These are phyloP conservation scores for Nymphalis polychloros DNA, from an alignment of 2,888 invertebrate species.

Conservation along the genomic window DNA sequence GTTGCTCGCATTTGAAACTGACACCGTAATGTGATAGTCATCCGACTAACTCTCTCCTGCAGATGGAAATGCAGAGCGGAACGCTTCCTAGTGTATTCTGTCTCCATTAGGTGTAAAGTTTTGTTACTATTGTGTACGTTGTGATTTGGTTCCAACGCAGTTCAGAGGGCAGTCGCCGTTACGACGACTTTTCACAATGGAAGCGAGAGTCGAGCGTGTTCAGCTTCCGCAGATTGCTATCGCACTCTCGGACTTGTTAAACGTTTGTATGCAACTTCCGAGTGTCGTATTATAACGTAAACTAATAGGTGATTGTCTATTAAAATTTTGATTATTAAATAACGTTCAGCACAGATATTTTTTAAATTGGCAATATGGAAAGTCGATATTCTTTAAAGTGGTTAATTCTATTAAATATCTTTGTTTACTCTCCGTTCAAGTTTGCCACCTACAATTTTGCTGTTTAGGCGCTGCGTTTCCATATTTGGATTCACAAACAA, in stretches of 20 bases:
- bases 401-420: slow-evolving; percentile 44
- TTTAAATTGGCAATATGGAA: background rate
- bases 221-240: slow-evolving; percentile 69
- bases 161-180: slow-evolving; percentile 69
- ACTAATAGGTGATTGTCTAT: background rate
- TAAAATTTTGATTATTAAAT: background rate
- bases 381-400: background rate
- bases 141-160: slow-evolving; percentile 59
- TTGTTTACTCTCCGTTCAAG: slow-evolving; percentile 47
- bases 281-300: slow-evolving; percentile 42
- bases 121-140: slow-evolving; percentile 54
- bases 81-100: slow-evolving; percentile 69
- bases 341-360: background rate
- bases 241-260: slow-evolving; percentile 55
- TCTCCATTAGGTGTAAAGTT: slow-evolving; percentile 54
- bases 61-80: slow-evolving; percentile 75
- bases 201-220: slow-evolving; percentile 65
- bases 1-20: slow-evolving; percentile 63
- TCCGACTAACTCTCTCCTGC: slow-evolving; percentile 71
- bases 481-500: slow-evolving; percentile 61
- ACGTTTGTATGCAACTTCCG: slow-evolving; percentile 58
- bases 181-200: slow-evolving; percentile 68
- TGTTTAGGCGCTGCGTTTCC: slow-evolving; percentile 58
- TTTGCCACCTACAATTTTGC: slow-evolving; percentile 45
- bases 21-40: slow-evolving; percentile 68